Evolutionary conservation across 2,888 invertebrate genomes (phyloP).

Genomic region (Tineola bisselliella): DNA sequence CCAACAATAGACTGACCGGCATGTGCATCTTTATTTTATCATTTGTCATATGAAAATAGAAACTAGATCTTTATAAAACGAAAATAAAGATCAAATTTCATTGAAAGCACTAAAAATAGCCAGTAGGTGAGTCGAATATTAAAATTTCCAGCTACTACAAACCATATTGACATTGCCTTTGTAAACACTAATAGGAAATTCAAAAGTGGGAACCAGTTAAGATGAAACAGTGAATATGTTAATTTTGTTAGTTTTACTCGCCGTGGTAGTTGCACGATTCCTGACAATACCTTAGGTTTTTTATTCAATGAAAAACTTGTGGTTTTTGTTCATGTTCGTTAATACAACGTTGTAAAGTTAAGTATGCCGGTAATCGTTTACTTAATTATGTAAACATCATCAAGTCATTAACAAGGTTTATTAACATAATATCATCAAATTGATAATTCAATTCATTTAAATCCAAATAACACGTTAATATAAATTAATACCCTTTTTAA

Average conservation of each 20-base stretch:
- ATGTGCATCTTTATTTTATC: conserved; percentile 37
- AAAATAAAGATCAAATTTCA: conserved; percentile 22
- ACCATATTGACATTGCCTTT: conserved; percentile 57
- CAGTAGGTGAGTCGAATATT: conserved; percentile 21
- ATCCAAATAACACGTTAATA: neutral
- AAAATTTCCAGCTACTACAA: conserved; percentile 45
- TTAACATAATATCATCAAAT: neutral
- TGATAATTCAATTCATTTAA: neutral
- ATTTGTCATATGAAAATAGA: conserved; percentile 22
- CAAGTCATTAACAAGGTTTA: conserved; percentile 1
- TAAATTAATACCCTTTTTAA: neutral
- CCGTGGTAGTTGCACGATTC: conserved; percentile 6
- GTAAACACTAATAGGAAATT: conserved; percentile 65
- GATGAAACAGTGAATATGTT: conserved; percentile 63
- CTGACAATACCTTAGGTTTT: neutral
- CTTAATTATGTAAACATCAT: neutral
- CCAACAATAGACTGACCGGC: conserved; percentile 39
- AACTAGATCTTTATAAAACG: conserved; percentile 21
- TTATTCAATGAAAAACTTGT: neutral
- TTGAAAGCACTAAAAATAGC: neutral
- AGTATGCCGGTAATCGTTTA: neutral
- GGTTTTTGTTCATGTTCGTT: neutral
- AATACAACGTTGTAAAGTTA: neutral
- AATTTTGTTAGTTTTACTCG: conserved; percentile 36
- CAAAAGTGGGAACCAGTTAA: conserved; percentile 62